Evolutionary conservation across 1,140 invertebrate genomes (phyloP), one percentile per base, ranked within the genome.

Genomic region (Bombus fervidus): DNA sequence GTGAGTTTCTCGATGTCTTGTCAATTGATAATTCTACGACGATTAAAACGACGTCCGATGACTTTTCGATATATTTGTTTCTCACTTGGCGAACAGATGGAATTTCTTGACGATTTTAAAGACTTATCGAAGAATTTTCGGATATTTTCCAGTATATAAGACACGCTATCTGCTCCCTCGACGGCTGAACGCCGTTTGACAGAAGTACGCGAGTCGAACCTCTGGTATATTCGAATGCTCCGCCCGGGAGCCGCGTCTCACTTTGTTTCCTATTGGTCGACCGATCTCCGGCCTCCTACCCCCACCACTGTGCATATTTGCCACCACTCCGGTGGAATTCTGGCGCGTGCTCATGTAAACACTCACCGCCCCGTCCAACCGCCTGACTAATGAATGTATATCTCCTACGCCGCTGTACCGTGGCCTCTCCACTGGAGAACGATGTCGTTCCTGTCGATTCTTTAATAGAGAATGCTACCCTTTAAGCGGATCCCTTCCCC

Each of bases 181-280:
- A 92, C 94, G 92, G 87, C 93, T 89, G 92, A 89, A 91, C 92
- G 95, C 94, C 94, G 94, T 95, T 90, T 95, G 94, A 89, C 89
- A 81, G 57, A 82, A 87, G 79, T 76, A 71, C 66, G 86, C 87
- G 82, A 81, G 85, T 85, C 80, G 87, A 79, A 81, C 72, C 66
- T 87, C 90, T 91, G 85, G 90, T 92, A 92, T 92, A 93, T 86
- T 87, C 62, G 62, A 87, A 92, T 69, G 92, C 93, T 88, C 92
- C 93, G 93, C 92, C 93, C 89, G 90, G 81, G 75, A 73, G 59
- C 57, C 76, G 75, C 39, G 25, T 68, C n/a, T 39, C 69, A 22
- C 57, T 64, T 53, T 39, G 57, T 6, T 31, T 79, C 62, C 59
- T 64, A 91, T 91, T 91, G 90, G 89, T 87, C 85, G 88, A 39